These are phyloP conservation scores for Parascotia fuliginaria DNA, from an alignment of 2,888 invertebrate genomes.

Conservation along the genomic window DNA sequence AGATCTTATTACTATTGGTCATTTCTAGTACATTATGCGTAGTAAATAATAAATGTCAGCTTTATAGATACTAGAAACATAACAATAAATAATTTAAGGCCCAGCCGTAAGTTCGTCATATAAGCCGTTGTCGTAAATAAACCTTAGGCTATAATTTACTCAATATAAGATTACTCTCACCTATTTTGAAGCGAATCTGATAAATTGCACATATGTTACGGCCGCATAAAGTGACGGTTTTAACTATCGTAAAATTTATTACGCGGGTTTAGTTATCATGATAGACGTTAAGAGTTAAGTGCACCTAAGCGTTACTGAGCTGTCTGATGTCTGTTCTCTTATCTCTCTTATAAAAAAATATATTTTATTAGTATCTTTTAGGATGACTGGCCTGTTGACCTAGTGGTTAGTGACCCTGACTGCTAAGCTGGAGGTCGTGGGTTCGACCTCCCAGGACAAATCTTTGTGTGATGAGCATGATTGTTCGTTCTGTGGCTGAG, in stretches of 20 bases:
- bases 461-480: too few species aligned
- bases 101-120: constrained; percentile 19
- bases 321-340: not conserved
- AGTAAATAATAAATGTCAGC: constrained; percentile 38
- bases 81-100: constrained; percentile 42
- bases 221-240: constrained; percentile 10
- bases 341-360: too few species aligned
- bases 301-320: constrained; percentile 13
- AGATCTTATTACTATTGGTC: constrained; percentile 6
- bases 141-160: constrained; percentile 18
- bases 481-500: too few species aligned
- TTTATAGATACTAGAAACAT: constrained; percentile 36
- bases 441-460: too few species aligned
- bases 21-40: constrained; percentile 23
- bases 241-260: constrained; percentile 32
- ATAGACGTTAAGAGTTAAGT: constrained; percentile 10
- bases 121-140: constrained; percentile 32
- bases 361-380: too few species aligned
- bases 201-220: constrained; percentile 20
- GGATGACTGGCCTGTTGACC: too few species aligned
- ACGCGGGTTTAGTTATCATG: constrained; percentile 18
- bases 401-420: too few species aligned
- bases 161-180: constrained; percentile 22
- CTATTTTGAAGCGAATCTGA: constrained; percentile 27
- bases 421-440: too few species aligned